These are phyloP conservation scores for Sarcophaga peregrina DNA, from an alignment of 1,140 invertebrate species.

Conservation along the genomic window DNA sequence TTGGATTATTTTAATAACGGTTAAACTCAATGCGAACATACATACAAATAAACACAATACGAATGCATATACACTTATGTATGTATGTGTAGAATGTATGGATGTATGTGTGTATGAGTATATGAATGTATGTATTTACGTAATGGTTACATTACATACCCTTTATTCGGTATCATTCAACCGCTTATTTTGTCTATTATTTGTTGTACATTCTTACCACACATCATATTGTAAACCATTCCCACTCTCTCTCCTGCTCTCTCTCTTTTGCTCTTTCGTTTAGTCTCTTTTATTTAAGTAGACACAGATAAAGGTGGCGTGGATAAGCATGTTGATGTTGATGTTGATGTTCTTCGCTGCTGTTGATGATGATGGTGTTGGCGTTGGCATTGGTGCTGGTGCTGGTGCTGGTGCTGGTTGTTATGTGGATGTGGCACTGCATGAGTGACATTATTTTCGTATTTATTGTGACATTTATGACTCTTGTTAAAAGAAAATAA, in stretches of 20 bases:
- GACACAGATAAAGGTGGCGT: too few relatives aligned
- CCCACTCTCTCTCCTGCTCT: background rate
- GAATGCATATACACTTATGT: too few relatives aligned
- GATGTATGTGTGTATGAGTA: background rate
- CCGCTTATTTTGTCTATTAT: background rate
- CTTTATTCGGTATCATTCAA: background rate
- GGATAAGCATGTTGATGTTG: background rate
- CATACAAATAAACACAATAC: background rate
- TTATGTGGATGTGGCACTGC: conserved; percentile 22
- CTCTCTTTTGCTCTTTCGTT: too few relatives aligned
- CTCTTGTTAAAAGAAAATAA: conserved; percentile 42
- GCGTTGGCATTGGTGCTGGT: background rate
- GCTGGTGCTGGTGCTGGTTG: background rate
- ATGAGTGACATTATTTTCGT: conserved; percentile 38
- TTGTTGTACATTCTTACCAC: background rate
- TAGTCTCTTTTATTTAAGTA: too few relatives aligned
- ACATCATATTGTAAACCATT: background rate
- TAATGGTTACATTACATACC: background rate
- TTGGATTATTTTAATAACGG: background rate
- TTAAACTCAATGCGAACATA: too few relatives aligned
- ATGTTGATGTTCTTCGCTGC: background rate
- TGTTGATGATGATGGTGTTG: background rate
- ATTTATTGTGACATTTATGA: conserved; percentile 42
- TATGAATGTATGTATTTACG: background rate
- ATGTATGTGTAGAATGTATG: background rate